Evolutionary conservation across 2,888 invertebrate genomes (phyloP).

Genomic region (Plemyria rubiginata): DNA sequence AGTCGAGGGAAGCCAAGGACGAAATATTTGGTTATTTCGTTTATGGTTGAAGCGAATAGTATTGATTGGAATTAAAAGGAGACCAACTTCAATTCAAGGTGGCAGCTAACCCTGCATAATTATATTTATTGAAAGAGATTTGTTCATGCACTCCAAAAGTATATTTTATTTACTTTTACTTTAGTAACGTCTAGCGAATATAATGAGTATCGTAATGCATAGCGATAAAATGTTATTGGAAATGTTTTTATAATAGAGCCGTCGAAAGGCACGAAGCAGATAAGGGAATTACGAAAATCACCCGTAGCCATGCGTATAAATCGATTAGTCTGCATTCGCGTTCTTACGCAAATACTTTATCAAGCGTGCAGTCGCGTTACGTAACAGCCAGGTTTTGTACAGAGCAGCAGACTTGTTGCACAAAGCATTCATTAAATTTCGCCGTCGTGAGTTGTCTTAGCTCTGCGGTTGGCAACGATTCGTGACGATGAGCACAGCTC

Average conservation of each 20-base stretch:
- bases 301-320: slow-evolving; percentile 74
- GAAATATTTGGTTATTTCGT: no score
- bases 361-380: slow-evolving; percentile 76
- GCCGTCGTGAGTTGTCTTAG: slow-evolving; percentile 48
- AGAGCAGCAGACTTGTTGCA: slow-evolving; percentile 64
- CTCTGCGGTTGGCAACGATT: slow-evolving; percentile 50
- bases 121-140: no score
- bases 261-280: slow-evolving; percentile 62
- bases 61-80: no score
- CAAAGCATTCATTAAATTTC: slow-evolving; percentile 56
- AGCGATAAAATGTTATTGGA: slow-evolving; percentile 48
- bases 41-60: no score
- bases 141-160: no score
- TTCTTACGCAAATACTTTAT: slow-evolving; percentile 78
- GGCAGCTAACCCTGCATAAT: no score
- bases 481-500: slow-evolving; percentile 45
- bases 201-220: slow-evolving; percentile 27
- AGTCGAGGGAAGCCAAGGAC: no score
- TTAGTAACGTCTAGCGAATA: slow-evolving; percentile 11
- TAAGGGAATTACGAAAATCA: slow-evolving; percentile 78
- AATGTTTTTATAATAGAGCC: slow-evolving; percentile 54
- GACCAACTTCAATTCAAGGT: no score
- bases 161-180: neutral
- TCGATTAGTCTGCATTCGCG: slow-evolving; percentile 74
- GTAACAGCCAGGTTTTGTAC: slow-evolving; percentile 68